A percentile compares a stretch with the other conserved stretches of the same genome.
These are phyloP conservation scores for Leptinotarsa tumamoca DNA, from an alignment of 2,888 invertebrate genomes.

Conservation along the genomic window DNA sequence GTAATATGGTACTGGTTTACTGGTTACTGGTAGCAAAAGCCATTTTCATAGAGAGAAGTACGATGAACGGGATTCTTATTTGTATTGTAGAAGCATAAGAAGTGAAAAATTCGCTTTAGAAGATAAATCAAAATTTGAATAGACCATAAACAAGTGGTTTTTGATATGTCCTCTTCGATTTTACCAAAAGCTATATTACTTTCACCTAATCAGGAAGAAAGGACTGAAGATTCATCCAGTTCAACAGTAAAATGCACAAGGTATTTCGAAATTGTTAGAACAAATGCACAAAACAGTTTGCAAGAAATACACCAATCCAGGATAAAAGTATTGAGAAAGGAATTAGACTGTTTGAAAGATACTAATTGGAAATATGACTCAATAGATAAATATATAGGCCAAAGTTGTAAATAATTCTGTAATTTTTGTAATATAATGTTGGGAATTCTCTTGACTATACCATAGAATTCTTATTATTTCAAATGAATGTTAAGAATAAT, in stretches of 20 bases:
- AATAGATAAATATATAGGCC: constrained; percentile 76
- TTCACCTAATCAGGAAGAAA: constrained; percentile 57
- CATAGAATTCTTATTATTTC: no score
- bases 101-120: no score
- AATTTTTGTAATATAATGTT: not conserved
- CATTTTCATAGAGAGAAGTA: no score
- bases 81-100: no score
- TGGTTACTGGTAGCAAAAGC: no score
- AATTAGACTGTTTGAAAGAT: constrained; percentile 81
- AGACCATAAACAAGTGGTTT: not conserved
- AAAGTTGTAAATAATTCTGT: constrained; percentile 54
- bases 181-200: constrained; percentile 58
- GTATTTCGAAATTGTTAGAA: constrained; percentile 59
- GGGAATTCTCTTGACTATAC: no score
- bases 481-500: no score
- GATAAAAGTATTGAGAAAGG: constrained; percentile 78
- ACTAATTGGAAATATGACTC: constrained; percentile 86
- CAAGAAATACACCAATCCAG: constrained; percentile 79
- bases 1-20: no score
- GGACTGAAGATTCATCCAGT: constrained; percentile 50
- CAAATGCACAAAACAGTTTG: constrained; percentile 56
- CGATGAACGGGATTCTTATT: no score
- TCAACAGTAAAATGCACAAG: constrained; percentile 54
- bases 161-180: constrained; percentile 51
- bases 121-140: no score